These are phyloP conservation scores for Neolamprologus falcicula DNA, from an alignment of 2,113 vertebrate species.

Conservation along the genomic window DNA sequence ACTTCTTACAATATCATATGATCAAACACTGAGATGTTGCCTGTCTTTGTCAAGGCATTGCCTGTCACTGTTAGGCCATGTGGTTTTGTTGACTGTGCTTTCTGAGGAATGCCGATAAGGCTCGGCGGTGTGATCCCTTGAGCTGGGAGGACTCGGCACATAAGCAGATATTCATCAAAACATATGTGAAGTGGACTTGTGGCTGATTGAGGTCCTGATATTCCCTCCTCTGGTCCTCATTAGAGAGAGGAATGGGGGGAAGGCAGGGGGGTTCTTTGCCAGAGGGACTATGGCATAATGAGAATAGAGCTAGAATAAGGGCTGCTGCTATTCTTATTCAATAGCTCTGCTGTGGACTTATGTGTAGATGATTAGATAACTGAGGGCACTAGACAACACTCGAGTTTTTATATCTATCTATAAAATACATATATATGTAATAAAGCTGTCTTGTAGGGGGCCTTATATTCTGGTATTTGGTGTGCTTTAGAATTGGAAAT, in stretches of 20 bases:
- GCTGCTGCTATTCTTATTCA: neutral
- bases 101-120: conserved; percentile 53
- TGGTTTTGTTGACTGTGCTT: conserved; percentile 41
- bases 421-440: neutral
- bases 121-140: conserved; percentile 18
- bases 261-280: conserved; percentile 46
- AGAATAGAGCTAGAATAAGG: neutral
- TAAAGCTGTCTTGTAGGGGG: neutral
- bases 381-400: neutral
- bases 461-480: neutral
- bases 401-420: neutral
- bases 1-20: conserved; percentile 2
- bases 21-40: conserved; percentile 40
- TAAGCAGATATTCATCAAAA: conserved; percentile 53
- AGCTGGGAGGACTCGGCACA: conserved; percentile 27
- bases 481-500: neutral
- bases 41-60: conserved; percentile 8
- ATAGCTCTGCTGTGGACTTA: neutral
- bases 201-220: conserved; percentile 61
- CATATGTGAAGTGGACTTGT: conserved; percentile 56
- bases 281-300: neutral
- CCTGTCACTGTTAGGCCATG: conserved; percentile 37
- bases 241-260: conserved; percentile 62
- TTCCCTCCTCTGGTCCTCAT: conserved; percentile 67
- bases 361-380: neutral